These are phyloP conservation scores for Darevskia mixta DNA, from an alignment of 2,797 vertebrate species.

Conservation along the genomic window DNA sequence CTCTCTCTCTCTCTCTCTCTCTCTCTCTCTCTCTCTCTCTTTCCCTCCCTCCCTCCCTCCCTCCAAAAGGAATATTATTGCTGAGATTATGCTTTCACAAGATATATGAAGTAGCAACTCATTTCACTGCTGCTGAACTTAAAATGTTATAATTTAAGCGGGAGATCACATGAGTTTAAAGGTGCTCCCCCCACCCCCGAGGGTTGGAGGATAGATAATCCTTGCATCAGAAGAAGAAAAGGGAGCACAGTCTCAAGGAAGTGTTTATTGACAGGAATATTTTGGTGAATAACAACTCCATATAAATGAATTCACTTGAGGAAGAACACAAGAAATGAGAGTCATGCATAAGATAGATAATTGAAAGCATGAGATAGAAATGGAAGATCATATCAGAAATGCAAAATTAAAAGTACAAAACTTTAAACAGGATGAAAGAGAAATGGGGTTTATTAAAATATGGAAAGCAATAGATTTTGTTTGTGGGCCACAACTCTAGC, in stretches of 20 bases:
- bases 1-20: no score
- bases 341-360: slow-evolving; percentile 18
- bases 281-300: not conserved
- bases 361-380: not conserved
- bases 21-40: no score
- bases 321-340: not conserved
- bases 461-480: slow-evolving; percentile 11
- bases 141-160: slow-evolving; percentile 29
- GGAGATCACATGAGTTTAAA: not conserved
- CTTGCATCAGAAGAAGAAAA: slow-evolving; percentile 7
- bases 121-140: not conserved
- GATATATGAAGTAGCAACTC: not conserved
- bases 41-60: no score
- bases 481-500: slow-evolving; percentile 17
- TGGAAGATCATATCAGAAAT: slow-evolving; percentile 35
- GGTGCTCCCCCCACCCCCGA: no score
- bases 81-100: not conserved
- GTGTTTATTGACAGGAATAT: not conserved
- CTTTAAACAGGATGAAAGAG: slow-evolving; percentile 8
- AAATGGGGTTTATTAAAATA: slow-evolving; percentile 18
- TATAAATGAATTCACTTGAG: not conserved
- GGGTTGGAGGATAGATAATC: not conserved
- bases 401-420: slow-evolving; percentile 26
- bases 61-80: not conserved
- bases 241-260: not conserved